A percentile compares a stretch with the other conserved stretches of the same genome.
These are phyloP conservation scores for Thecocarcelia acutangulata DNA, from an alignment of 2,888 invertebrate species.

Conservation along the genomic window DNA sequence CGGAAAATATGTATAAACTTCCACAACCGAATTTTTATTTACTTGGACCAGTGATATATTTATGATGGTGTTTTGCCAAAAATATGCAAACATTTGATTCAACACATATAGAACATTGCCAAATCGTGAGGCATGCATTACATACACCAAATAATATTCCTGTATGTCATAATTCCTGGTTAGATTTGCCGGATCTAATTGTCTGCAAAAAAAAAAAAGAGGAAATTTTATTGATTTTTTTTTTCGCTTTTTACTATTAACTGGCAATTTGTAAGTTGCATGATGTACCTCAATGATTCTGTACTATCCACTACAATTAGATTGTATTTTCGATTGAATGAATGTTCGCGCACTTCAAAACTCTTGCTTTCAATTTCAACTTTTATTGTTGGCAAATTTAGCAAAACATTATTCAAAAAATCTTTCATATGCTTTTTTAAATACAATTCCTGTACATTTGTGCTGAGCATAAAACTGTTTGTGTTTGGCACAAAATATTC, in stretches of 20 bases:
- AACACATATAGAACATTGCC: constrained; percentile 2
- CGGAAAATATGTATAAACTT: constrained; percentile 70
- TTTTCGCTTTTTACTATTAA: background rate
- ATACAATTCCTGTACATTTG: constrained; percentile 48
- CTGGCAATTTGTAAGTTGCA: background rate
- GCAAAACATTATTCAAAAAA: constrained; percentile 59
- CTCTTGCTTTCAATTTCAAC: constrained; percentile 63
- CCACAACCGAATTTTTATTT: constrained; percentile 26
- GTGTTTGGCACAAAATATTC: constrained; percentile 59
- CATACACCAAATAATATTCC: constrained; percentile 70
- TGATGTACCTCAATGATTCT: constrained; percentile 58
- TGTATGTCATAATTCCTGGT: constrained; percentile 68
- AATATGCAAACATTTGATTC: constrained; percentile 66
- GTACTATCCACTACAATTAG: constrained; percentile 62
- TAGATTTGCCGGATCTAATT: constrained; percentile 59
- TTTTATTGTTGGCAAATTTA: constrained; percentile 59
- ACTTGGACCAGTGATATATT: constrained; percentile 70
- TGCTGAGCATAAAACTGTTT: constrained; percentile 60
- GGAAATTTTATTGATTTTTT: constrained; percentile 45
- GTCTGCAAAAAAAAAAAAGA: constrained; percentile 31
- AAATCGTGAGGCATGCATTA: constrained; percentile 53
- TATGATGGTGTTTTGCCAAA: constrained; percentile 70
- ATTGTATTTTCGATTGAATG: constrained; percentile 62
- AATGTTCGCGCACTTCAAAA: background rate
- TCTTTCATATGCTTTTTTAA: constrained; percentile 58